These are phyloP conservation scores for Callitettix versicolor DNA, from an alignment of 1,140 invertebrate genomes.

Conservation along the genomic window DNA sequence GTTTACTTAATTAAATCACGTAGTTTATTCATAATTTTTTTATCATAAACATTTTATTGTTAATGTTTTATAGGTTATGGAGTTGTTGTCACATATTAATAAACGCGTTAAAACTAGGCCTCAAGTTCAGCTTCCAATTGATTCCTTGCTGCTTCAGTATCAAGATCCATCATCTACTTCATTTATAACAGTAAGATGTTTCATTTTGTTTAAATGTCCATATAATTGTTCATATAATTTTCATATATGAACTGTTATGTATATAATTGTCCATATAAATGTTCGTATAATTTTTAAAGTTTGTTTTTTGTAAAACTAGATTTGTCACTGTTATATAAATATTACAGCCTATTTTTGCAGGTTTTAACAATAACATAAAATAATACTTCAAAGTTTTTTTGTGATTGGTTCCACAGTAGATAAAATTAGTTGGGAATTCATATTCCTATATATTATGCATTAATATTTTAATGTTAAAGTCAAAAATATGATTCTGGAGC, in stretches of 20 bases:
- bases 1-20: background rate
- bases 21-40: background rate
- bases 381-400: too few species aligned
- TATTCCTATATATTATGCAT: too few species aligned
- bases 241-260: background rate
- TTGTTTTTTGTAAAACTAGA: background rate
- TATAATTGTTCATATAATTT: background rate
- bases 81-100: constrained; percentile 86
- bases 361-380: too few species aligned
- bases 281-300: background rate
- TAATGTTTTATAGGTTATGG: constrained; percentile 69
- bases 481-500: too few species aligned
- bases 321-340: too few species aligned
- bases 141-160: constrained; percentile 70
- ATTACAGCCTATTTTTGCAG: too few species aligned
- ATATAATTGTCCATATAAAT: background rate
- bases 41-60: background rate
- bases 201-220: background rate
- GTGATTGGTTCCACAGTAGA: too few species aligned
- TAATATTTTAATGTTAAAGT: too few species aligned
- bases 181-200: constrained; percentile 71
- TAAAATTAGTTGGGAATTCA: too few species aligned
- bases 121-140: constrained; percentile 77
- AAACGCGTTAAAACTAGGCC: constrained; percentile 75
- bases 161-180: constrained; percentile 63